These are phyloP conservation scores for Jordanella pulchra DNA, from an alignment of 2,797 vertebrate species.

Conservation along the genomic window DNA sequence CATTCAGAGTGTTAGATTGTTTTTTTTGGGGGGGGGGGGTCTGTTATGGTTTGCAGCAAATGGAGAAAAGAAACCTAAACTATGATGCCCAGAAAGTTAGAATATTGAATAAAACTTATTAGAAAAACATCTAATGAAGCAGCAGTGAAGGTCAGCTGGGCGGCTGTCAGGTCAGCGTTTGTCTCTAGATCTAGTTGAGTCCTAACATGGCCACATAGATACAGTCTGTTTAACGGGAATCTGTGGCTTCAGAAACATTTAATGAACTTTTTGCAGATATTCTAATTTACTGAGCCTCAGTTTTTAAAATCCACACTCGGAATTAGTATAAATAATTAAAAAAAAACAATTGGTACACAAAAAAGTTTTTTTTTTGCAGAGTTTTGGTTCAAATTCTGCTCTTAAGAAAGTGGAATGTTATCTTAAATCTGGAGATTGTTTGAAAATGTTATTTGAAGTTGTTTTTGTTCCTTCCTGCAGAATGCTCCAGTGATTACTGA, in stretches of 20 bases:
- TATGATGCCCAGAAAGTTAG: no score
- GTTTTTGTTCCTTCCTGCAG: slow-evolving; percentile 38
- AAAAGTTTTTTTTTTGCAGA: background rate
- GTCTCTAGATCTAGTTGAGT: background rate
- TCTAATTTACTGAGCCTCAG: background rate
- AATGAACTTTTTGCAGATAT: background rate
- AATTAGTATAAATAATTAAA: background rate
- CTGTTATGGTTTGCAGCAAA: no score
- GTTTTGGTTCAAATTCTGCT: background rate
- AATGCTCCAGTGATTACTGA: slow-evolving; percentile 55
- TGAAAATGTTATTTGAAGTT: background rate
- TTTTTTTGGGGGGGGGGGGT: no score
- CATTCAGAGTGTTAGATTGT: no score
- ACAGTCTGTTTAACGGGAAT: background rate
- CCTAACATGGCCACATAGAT: background rate
- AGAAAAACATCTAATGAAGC: no score
- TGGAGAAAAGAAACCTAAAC: no score
- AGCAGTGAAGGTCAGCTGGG: no score
- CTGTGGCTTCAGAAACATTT: background rate
- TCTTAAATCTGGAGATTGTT: background rate
- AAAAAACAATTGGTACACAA: background rate
- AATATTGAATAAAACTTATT: no score
- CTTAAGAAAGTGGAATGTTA: background rate
- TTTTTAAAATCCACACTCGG: background rate
- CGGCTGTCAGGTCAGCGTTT: background rate